These are phyloP conservation scores for Lamellibrachia columna DNA, from an alignment of 2,888 invertebrate species.

Conservation along the genomic window DNA sequence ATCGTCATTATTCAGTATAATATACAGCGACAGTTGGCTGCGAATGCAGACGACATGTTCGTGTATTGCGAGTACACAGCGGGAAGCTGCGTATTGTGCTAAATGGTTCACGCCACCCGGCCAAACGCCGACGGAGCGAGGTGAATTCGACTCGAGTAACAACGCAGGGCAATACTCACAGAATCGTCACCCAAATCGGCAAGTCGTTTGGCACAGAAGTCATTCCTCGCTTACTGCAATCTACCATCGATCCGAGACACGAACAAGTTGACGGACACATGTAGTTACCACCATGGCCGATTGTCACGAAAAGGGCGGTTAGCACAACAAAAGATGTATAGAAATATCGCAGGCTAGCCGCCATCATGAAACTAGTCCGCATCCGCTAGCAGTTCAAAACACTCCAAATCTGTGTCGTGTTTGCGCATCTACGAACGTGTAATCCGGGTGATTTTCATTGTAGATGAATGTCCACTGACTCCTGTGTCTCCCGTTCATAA, in stretches of 20 bases:
- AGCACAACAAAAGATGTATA: constrained; percentile 16
- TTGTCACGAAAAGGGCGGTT: constrained; percentile 12
- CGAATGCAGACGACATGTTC: neutral
- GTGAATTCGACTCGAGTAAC: neutral
- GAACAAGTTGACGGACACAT: constrained; percentile 76
- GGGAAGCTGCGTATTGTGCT: neutral
- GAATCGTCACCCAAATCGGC: constrained; percentile 79
- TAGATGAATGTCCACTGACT: neutral
- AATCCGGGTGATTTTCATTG: constrained; percentile 16
- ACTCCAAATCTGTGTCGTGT: constrained; percentile 16
- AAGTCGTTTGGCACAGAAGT: constrained; percentile 76
- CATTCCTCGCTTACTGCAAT: constrained; percentile 79
- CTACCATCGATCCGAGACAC: constrained; percentile 79
- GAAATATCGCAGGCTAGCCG: constrained; percentile 16
- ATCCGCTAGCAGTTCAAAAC: constrained; percentile 10
- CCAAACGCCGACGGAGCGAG: neutral
- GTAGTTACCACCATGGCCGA: constrained; percentile 16
- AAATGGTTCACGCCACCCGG: constrained; percentile 12
- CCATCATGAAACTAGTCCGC: constrained; percentile 5
- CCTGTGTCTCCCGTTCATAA: neutral
- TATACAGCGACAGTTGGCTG: neutral
- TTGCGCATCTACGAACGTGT: neutral
- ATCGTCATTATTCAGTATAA: neutral
- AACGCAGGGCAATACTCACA: constrained; percentile 71
- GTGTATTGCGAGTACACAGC: neutral